These are phyloP conservation scores for Panzeria rudis DNA, from an alignment of 2,888 invertebrate species.

Conservation along the genomic window DNA sequence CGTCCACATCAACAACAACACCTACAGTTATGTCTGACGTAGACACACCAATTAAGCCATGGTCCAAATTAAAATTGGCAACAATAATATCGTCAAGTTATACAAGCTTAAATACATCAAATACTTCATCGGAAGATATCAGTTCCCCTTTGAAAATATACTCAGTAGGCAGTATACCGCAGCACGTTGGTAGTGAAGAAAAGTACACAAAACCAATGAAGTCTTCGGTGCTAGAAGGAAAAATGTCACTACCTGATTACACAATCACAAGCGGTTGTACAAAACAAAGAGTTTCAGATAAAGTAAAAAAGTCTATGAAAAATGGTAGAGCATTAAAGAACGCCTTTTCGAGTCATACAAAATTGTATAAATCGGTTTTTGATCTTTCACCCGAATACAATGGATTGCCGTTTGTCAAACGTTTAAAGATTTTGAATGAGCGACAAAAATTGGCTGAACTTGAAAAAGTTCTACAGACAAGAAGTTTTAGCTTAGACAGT, in stretches of 20 bases:
- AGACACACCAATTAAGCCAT: constrained; percentile 85
- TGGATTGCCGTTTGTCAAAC: constrained; percentile 93
- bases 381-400: constrained; percentile 94
- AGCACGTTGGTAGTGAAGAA: constrained; percentile 71
- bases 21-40: constrained; percentile 77
- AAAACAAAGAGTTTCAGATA: constrained; percentile 23
- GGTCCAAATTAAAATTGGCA: constrained; percentile 92
- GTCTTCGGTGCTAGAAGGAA: constrained; percentile 1
- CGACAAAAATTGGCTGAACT: constrained; percentile 93
- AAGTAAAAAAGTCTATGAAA: constrained; percentile 36
- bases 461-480: constrained; percentile 89
- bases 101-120: constrained; percentile 78
- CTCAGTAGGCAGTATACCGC: constrained; percentile 79
- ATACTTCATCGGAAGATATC: constrained; percentile 79
- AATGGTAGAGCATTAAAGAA: constrained; percentile 38
- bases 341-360: constrained; percentile 79
- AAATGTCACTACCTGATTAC: not conserved
- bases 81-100: constrained; percentile 83
- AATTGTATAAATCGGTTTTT: constrained; percentile 92
- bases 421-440: constrained; percentile 94
- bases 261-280: not conserved
- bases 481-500: constrained; percentile 92
- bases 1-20: constrained; percentile 75
- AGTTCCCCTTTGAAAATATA: constrained; percentile 78
- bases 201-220: not conserved